phyloP scores from a whole-genome alignment of 1,140 invertebrate species.

The Panagrolaimus sp. region DNA sequence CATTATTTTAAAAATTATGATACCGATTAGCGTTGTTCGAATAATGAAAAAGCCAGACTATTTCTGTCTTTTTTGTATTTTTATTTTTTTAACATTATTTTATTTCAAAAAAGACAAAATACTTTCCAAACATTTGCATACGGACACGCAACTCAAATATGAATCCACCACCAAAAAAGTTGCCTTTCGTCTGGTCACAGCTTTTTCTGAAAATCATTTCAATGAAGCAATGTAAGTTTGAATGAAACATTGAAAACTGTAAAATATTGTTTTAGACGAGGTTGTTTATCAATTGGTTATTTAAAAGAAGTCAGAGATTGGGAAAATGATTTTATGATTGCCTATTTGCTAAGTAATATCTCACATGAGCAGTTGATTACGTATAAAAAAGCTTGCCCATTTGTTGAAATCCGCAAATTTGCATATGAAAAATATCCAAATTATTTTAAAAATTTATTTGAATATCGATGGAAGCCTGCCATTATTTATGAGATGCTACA shows the following conservation, averaged over 20 bases:
- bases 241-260: background rate
- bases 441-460: background rate
- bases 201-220: background rate
- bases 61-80: too few species aligned
- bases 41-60: too few species aligned
- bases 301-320: background rate
- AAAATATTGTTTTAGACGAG: background rate
- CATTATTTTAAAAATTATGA: too few species aligned
- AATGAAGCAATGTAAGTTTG: conserved; percentile 8
- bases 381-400: background rate
- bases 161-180: too few species aligned
- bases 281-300: background rate
- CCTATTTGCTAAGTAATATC: background rate
- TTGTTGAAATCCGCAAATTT: background rate
- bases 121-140: too few species aligned
- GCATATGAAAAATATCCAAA: background rate
- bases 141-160: too few species aligned
- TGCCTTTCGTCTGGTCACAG: background rate
- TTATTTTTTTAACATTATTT: too few species aligned
- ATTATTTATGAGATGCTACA: background rate
- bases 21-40: too few species aligned
- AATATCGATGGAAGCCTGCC: conserved; percentile 6
- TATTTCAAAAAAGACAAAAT: too few species aligned
- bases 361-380: background rate
- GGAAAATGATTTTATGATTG: background rate